Evolutionary conservation across 2,113 vertebrate species (phyloP).

Genomic region (Saimiri boliviensis): DNA sequence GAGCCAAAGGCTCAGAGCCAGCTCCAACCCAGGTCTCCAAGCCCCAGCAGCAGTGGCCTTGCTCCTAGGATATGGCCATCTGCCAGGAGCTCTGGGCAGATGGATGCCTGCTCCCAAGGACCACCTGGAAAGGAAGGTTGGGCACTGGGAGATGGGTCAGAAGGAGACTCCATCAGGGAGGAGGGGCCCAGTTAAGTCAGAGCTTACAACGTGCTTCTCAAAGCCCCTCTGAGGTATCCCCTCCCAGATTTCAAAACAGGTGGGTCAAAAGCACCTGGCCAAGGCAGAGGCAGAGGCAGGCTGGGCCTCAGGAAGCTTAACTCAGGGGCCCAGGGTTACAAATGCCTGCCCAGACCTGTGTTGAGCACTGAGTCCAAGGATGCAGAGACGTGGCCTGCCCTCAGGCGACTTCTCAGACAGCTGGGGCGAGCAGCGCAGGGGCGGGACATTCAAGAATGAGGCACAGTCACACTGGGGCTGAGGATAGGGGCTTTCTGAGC

Average conservation of each 20-base stretch:
- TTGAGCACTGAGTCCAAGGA: not conserved
- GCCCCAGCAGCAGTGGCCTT: not conserved
- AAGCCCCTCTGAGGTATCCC: not conserved
- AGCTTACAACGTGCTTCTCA: not conserved
- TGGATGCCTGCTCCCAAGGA: not conserved
- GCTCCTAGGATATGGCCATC: not conserved
- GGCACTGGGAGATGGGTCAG: not conserved
- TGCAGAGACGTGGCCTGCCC: not conserved
- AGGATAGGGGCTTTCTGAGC: fast-evolving
- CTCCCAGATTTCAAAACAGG: not conserved
- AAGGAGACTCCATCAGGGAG: not conserved
- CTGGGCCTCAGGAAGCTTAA: not conserved
- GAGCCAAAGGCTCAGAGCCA: not conserved
- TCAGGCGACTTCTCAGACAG: not conserved
- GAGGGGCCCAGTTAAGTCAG: not conserved
- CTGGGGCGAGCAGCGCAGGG: not conserved
- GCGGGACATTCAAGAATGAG: not conserved
- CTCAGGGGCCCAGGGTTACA: not conserved
- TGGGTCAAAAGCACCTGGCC: not conserved
- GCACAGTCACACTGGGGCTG: not conserved
- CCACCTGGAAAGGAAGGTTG: not conserved
- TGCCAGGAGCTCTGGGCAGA: not conserved
- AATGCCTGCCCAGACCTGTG: not conserved
- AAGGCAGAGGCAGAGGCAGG: not conserved
- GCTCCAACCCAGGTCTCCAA: not conserved